Evolutionary conservation across 2,113 vertebrate genomes (phyloP).

Genomic region (Corythornis cristatus): DNA sequence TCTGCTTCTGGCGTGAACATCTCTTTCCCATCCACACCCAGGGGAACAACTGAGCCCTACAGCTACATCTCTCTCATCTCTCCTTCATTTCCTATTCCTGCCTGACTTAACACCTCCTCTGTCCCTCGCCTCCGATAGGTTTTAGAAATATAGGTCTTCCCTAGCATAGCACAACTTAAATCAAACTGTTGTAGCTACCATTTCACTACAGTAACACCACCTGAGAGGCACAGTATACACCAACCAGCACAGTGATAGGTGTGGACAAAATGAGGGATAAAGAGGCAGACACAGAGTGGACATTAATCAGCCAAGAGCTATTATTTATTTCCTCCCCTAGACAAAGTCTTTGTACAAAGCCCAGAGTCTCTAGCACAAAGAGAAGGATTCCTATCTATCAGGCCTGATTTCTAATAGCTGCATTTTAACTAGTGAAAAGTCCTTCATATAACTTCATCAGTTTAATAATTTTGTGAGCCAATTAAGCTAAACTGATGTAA

Average conservation of each 20-base stretch:
- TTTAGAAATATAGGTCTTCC: not conserved
- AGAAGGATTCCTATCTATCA: not conserved
- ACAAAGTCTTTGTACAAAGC: not conserved
- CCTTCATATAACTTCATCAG: not conserved
- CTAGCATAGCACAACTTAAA: not conserved
- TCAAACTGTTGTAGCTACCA: not conserved
- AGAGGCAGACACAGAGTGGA: not conserved
- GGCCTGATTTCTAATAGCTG: not conserved
- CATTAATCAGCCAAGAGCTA: not conserved
- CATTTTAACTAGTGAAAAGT: not conserved
- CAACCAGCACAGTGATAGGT: not conserved
- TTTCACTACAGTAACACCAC: not conserved
- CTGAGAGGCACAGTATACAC: not conserved
- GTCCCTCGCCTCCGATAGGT: not conserved
- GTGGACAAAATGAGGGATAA: not conserved
- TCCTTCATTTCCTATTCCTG: conserved; percentile 20
- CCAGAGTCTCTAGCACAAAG: not conserved
- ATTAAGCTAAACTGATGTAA: not conserved
- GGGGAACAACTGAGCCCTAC: not conserved
- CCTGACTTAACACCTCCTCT: not conserved
- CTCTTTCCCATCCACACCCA: not conserved
- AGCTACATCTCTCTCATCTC: conserved; percentile 14
- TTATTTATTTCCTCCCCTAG: not conserved
- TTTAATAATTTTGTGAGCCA: not conserved
- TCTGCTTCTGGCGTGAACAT: not conserved